Conservation (phyloP, 2,888 invertebrate genomes). For the Chouioia cunea region DNA sequence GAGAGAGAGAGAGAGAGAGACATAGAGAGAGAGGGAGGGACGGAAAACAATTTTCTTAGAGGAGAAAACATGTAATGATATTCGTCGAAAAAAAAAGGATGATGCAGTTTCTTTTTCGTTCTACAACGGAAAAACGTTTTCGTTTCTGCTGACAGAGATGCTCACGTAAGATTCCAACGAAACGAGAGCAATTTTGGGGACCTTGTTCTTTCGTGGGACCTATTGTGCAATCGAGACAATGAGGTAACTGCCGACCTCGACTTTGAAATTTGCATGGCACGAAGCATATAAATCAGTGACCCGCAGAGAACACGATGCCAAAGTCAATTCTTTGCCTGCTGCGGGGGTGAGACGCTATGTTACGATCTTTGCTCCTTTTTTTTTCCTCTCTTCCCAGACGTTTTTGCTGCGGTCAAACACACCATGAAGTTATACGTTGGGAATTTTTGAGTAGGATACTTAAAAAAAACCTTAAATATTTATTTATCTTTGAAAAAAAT, state of each 20-base stretch:
- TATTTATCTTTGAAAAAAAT: no score
- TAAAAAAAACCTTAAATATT: no score
- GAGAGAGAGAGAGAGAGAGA: no score
- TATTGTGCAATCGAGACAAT: conserved; percentile 50
- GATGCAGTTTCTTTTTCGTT: conserved; percentile 22
- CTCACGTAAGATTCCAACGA: conserved; percentile 13
- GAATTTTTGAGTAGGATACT: no score
- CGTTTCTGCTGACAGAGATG: conserved; percentile 11
- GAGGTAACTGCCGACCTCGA: conserved; percentile 50
- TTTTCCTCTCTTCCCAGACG: no score
- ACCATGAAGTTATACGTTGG: no score
- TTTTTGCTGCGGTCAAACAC: no score
- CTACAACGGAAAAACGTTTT: not conserved
- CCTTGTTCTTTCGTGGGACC: conserved; percentile 31
- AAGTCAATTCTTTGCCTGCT: conserved; percentile 45
- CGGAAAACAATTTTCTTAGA: conserved; percentile 17
- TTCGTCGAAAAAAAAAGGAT: conserved; percentile 25
- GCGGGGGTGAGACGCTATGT: not conserved
- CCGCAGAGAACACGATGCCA: not conserved
- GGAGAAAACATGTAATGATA: conserved; percentile 44
- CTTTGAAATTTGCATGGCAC: conserved; percentile 57
- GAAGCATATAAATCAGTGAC: conserved; percentile 58
- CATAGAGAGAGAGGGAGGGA: no score
- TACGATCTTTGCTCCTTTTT: no score
- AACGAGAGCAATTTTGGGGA: conserved; percentile 49